Conservation (phyloP, 2,113 vertebrate species). For the Paracanthobrama guichenoti region DNA sequence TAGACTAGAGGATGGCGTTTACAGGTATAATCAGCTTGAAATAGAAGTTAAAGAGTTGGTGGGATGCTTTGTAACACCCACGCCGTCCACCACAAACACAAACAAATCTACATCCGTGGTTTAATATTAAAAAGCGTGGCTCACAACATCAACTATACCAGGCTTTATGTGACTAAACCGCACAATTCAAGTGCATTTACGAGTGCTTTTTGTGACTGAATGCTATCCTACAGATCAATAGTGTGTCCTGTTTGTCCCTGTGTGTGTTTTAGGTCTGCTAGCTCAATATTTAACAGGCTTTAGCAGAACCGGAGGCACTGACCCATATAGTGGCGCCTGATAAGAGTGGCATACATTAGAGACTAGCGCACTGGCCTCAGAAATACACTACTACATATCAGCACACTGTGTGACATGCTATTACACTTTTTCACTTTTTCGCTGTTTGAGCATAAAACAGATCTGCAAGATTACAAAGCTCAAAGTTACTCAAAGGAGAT, state of each 20-base stretch:
- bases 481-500: no score
- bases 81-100: constrained; percentile 22
- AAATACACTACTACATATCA: no score
- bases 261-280: constrained; percentile 26
- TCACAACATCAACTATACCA: not conserved
- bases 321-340: constrained; percentile 52
- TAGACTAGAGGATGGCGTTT: constrained; percentile 60
- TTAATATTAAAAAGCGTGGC: not conserved
- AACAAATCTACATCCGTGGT: constrained; percentile 45
- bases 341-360: constrained; percentile 20
- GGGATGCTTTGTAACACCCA: constrained; percentile 44
- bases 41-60: constrained; percentile 56
- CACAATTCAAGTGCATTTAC: not conserved
- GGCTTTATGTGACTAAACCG: not conserved
- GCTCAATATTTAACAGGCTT: constrained; percentile 45
- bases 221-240: constrained; percentile 41
- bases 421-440: no score
- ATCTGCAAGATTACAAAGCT: no score
- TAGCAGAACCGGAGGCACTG: constrained; percentile 48
- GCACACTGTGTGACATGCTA: no score
- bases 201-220: not conserved
- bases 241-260: constrained; percentile 33
- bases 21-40: constrained; percentile 39
- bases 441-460: no score
- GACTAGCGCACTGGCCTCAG: not conserved